Evolutionary conservation across 1,140 invertebrate species (phyloP).

Genomic region (Zaprionus kolodkinae): DNA sequence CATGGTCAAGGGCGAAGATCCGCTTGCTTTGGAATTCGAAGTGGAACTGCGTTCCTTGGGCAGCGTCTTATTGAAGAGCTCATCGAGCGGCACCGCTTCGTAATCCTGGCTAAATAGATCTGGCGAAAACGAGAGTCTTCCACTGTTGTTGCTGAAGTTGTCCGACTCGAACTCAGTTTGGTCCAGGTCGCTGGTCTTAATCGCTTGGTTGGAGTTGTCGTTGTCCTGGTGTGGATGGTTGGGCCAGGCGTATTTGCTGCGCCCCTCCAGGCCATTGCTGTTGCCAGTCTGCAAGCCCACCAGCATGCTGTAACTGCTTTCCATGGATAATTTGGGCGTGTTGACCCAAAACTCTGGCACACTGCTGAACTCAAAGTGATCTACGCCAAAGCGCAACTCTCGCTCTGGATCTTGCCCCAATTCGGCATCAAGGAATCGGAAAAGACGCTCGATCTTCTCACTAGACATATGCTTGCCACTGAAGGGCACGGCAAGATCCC

Average conservation of each 20-base stretch:
- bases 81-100: constrained; percentile 71
- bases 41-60: constrained; percentile 6
- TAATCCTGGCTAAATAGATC: constrained; percentile 64
- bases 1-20: constrained; percentile 39
- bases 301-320: constrained; percentile 79
- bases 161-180: constrained; percentile 71
- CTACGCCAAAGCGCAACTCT: constrained; percentile 70
- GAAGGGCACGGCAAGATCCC: constrained; percentile 75
- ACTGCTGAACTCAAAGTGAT: constrained; percentile 71
- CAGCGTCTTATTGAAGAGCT: constrained; percentile 64
- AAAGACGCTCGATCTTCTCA: constrained; percentile 68
- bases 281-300: constrained; percentile 72
- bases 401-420: constrained; percentile 15
- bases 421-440: constrained; percentile 56
- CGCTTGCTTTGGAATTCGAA: not conserved
- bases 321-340: constrained; percentile 73
- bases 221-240: constrained; percentile 23
- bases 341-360: constrained; percentile 62
- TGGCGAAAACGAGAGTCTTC: constrained; percentile 63
- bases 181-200: constrained; percentile 75
- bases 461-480: constrained; percentile 58
- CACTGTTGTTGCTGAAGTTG: constrained; percentile 64
- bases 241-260: constrained; percentile 77
- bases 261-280: constrained; percentile 75
- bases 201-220: constrained; percentile 51